Conservation (phyloP, 2,113 vertebrate species). For the Otocyon megalotis region DNA sequence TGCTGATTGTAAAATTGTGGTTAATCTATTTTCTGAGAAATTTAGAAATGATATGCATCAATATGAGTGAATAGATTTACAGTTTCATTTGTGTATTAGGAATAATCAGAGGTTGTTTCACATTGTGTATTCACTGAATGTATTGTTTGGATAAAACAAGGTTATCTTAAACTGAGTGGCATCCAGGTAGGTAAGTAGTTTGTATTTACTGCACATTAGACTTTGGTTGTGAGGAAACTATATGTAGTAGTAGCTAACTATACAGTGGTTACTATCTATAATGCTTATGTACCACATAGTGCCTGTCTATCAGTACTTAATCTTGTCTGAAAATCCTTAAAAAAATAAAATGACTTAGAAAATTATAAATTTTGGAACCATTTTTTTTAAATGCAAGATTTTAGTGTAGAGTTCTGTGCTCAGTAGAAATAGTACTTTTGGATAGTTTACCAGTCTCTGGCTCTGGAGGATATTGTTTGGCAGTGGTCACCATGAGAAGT, state of each 20-base stretch:
- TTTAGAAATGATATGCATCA: not conserved
- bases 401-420: not conserved
- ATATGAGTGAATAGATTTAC: not conserved
- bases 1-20: not conserved
- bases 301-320: not conserved
- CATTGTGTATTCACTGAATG: not conserved
- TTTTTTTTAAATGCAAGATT: not conserved
- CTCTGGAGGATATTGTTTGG: not conserved
- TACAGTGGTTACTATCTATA: not conserved
- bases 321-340: not conserved
- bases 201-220: not conserved
- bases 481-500: not conserved
- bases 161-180: not conserved
- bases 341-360: not conserved
- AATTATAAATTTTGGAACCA: conserved; percentile 1
- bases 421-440: not conserved
- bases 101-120: not conserved
- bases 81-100: not conserved
- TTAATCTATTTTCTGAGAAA: conserved; percentile 28
- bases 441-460: not conserved
- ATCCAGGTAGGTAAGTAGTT: not conserved
- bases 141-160: not conserved
- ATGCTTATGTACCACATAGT: not conserved
- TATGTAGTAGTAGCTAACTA: not conserved
- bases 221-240: not conserved